Evolutionary conservation across 2,797 vertebrate genomes (phyloP).

Genomic region (Oryzias dopingdopingensis): DNA sequence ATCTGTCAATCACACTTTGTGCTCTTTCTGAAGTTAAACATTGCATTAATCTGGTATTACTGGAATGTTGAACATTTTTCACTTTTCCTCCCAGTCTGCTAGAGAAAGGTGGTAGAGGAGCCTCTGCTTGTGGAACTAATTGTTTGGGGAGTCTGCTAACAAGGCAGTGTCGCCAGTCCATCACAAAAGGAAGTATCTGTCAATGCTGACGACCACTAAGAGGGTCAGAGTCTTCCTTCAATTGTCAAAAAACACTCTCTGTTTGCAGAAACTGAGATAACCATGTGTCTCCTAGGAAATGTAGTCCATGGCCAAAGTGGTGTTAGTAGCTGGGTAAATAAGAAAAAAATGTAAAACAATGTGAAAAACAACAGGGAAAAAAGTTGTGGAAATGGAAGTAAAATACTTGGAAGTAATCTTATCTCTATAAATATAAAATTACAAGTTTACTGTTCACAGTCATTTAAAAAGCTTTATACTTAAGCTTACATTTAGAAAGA

Average conservation of each 20-base stretch:
- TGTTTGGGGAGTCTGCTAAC: constrained; percentile 38
- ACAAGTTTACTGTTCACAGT: no score
- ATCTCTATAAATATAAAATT: no score
- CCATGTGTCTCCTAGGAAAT: constrained; percentile 20
- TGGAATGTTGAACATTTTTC: constrained; percentile 29
- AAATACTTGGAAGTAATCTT: no score
- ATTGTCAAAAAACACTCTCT: constrained; percentile 69
- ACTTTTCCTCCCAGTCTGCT: constrained; percentile 3
- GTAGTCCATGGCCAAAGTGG: neutral
- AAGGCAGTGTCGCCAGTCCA: constrained; percentile 27
- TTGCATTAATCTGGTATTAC: constrained; percentile 20
- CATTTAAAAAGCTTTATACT: no score
- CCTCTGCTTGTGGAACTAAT: constrained; percentile 31
- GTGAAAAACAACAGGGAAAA: no score
- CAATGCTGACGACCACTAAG: constrained; percentile 42
- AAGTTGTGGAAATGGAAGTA: no score
- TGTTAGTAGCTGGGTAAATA: neutral
- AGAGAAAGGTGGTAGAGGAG: constrained; percentile 18
- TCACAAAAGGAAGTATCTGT: constrained; percentile 58
- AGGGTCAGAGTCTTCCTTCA: constrained; percentile 70
- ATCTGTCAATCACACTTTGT: neutral
- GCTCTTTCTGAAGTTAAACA: neutral
- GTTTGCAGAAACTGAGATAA: constrained; percentile 32
- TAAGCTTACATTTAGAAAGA: no score
- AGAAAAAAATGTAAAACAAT: no score